phyloP scores from a whole-genome alignment of 2,888 invertebrate species.

The Cataglyphis livida region DNA sequence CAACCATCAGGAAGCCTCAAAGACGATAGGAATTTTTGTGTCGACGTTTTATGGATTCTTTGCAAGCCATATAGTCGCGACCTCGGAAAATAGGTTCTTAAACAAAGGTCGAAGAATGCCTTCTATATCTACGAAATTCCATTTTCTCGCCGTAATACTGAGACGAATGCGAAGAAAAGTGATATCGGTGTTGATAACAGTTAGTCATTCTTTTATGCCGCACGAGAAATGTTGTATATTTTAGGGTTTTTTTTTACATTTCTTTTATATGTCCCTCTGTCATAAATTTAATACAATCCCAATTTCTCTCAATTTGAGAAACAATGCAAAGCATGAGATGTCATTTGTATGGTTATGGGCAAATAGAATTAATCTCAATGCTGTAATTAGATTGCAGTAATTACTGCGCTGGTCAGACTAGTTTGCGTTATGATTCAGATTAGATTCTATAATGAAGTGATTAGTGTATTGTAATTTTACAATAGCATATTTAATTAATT shows the following conservation, averaged over 20 bases:
- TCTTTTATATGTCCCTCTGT: not conserved
- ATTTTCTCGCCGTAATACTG: constrained; percentile 21
- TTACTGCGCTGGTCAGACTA: constrained; percentile 1
- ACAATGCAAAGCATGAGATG: not conserved
- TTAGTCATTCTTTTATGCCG: not conserved
- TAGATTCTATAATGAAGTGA: not conserved
- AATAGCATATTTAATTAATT: not conserved
- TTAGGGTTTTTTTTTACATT: not conserved
- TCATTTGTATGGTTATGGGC: not conserved
- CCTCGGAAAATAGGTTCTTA: constrained; percentile 58
- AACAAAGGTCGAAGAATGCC: constrained; percentile 43
- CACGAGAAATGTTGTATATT: not conserved
- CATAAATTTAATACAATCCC: not conserved
- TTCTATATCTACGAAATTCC: constrained; percentile 39
- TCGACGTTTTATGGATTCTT: constrained; percentile 47
- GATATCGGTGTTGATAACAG: not conserved
- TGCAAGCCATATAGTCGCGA: constrained; percentile 25
- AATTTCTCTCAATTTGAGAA: not conserved
- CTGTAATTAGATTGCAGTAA: not conserved
- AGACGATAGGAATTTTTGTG: constrained; percentile 37
- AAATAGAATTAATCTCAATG: constrained; percentile 12
- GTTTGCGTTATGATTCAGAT: not conserved
- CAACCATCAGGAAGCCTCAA: not conserved
- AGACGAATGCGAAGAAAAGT: constrained; percentile 9
- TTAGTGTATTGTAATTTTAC: constrained; percentile 3